Evolutionary conservation across 1,140 invertebrate genomes (phyloP), one percentile per base, ranked within the genome.

Genomic region (Aphis gossypii): DNA sequence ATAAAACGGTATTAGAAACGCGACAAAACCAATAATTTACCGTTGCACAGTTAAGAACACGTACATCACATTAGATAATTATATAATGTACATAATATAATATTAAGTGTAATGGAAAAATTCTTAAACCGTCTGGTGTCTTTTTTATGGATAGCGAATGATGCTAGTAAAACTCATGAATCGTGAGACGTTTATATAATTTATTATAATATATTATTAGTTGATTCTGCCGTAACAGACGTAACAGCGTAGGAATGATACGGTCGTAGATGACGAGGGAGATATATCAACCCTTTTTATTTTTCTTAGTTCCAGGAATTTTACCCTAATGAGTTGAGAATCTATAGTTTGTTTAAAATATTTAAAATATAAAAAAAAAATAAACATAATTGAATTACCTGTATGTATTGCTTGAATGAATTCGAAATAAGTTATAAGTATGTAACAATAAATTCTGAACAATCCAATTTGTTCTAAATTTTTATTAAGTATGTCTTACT

Each of bases 121-220:
- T n/a, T 76, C 60, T n/a, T 6, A 6, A 76, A n/a, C 11, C 60
- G n/a, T 76, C 60, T 76, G 60, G 60, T 76, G 14, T 76, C 14
- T 76, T n/a, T 76, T 76, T 76, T 76, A 76, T 76, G 4, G 60
- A 76, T 18, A n/a, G 18, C 60, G 60, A n/a, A 76, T 76, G 30
- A 76, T 76, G 4, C 60, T 14, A 76, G 14, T n/a, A 76, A n/a
- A n/a, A 51, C 48, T 54, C 21, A 54, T 54, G 18, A 76, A 18
- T 76, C n/a, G 30, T 76, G n/a, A 76, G 30, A 76, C 60, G 60
- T 76, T 76, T n/a, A 35, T n/a, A 76, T 76, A 76, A 76, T 76
- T 76, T 76, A 35, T 76, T 76, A 76, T 76, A 76, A 76, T 76
- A n/a, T 76, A 76, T 76, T 76, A n/a, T n/a, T n/a, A 76, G 60